phyloP scores from a whole-genome alignment of 30 jellyfish, hydroid and myxozoan genomes.

The Clytia hemisphaerica region DNA sequence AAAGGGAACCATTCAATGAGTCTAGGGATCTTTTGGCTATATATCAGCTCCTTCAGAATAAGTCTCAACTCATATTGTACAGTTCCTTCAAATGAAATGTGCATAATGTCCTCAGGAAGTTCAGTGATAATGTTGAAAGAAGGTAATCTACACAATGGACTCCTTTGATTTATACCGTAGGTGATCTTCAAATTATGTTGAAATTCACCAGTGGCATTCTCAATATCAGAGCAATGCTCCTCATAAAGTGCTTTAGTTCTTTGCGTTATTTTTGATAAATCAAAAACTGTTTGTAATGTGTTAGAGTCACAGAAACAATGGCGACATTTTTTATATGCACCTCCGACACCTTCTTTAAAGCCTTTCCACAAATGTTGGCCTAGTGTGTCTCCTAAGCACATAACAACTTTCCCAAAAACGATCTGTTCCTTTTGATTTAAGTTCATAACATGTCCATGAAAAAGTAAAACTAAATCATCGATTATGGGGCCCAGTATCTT shows the following conservation, averaged over 20 bases:
- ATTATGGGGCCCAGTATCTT: neutral
- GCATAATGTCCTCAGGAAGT: conserved; percentile 29
- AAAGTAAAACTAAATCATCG: conserved; percentile 1
- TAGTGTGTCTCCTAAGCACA: conserved; percentile 22
- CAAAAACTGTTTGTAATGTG: conserved; percentile 5
- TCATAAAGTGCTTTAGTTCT: neutral
- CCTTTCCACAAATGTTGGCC: conserved; percentile 33
- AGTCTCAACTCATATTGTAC: conserved; percentile 9
- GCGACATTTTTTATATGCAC: conserved; percentile 19
- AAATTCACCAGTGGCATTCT: conserved; percentile 5
- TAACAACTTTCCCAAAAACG: conserved; percentile 21
- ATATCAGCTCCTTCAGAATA: neutral
- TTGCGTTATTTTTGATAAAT: neutral
- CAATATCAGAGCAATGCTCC: conserved; percentile 6
- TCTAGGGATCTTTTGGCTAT: neutral
- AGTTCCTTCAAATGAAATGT: conserved; percentile 15
- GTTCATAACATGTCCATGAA: neutral
- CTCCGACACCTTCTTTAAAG: conserved; percentile 26
- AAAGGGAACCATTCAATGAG: neutral
- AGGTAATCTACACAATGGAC: conserved; percentile 6
- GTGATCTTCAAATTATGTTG: neutral
- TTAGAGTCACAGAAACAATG: conserved; percentile 7
- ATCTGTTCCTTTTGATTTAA: neutral
- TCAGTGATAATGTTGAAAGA: neutral
- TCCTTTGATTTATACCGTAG: conserved; percentile 14